phyloP scores from a whole-genome alignment of 2,113 vertebrate species.

The Agapornis roseicollis region DNA sequence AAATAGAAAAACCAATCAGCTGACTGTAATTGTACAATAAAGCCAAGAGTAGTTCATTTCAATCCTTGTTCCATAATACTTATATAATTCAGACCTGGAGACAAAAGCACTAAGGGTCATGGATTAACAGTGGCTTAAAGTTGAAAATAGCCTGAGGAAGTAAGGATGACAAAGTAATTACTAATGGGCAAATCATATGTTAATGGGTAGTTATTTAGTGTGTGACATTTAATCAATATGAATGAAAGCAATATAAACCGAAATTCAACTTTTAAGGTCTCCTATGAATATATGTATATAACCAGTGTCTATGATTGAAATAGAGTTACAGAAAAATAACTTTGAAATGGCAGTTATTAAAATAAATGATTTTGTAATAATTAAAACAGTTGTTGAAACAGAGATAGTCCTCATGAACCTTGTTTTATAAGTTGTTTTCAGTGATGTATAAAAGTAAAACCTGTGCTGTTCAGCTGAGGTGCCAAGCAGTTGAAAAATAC shows the following conservation, averaged over 20 bases:
- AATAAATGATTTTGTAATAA: conserved; percentile 26
- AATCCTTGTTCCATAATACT: conserved; percentile 32
- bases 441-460: neutral
- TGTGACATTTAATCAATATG: conserved; percentile 62
- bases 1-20: conserved; percentile 51
- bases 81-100: conserved; percentile 39
- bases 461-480: neutral
- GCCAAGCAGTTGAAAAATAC: neutral
- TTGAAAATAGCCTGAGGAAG: conserved; percentile 73
- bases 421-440: neutral
- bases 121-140: conserved; percentile 76
- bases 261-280: conserved; percentile 40
- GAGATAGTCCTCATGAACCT: neutral
- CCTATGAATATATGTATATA: neutral
- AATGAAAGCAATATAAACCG: conserved; percentile 31
- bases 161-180: conserved; percentile 73
- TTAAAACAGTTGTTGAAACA: neutral
- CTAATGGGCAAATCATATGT: conserved; percentile 58
- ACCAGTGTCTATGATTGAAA: neutral
- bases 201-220: conserved; percentile 59
- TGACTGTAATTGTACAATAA: conserved; percentile 35
- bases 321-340: neutral
- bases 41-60: conserved; percentile 53
- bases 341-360: neutral
- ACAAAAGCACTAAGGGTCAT: conserved; percentile 53